Evolutionary conservation across 2,113 vertebrate species (phyloP).

Genomic region (Pseudopipra pipra): DNA sequence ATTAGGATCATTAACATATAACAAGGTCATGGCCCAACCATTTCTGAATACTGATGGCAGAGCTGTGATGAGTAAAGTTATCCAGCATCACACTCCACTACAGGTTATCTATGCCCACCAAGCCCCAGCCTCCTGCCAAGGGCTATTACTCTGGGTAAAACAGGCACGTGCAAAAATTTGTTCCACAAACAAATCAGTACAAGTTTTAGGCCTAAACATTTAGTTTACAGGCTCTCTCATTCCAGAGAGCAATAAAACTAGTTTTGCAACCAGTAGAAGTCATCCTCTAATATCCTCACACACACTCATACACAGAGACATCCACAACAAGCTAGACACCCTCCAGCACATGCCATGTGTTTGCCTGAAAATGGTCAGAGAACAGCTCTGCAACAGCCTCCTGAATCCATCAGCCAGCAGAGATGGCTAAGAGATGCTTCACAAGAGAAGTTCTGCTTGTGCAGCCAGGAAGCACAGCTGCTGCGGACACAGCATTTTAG

Average conservation of each 20-base stretch:
- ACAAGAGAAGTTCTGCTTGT: neutral
- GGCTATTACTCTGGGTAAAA: neutral
- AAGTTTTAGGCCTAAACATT: neutral
- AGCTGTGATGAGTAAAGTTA: neutral
- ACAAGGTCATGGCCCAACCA: neutral
- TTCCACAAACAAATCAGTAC: neutral
- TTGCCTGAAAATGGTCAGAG: neutral
- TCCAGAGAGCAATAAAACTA: neutral
- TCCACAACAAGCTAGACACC: neutral
- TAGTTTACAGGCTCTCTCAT: neutral
- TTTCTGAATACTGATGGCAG: neutral
- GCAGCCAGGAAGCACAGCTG: neutral
- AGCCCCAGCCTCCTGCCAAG: neutral
- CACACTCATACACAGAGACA: neutral
- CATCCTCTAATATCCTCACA: neutral
- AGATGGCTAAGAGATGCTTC: neutral
- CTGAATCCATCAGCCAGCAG: neutral
- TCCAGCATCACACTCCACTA: neutral
- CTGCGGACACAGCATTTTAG: neutral
- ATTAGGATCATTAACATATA: neutral
- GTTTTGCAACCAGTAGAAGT: neutral
- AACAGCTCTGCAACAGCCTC: neutral
- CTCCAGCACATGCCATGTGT: accelerated
- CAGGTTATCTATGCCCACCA: neutral
- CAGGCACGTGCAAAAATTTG: accelerated